Conservation (phyloP, 1,140 invertebrate species). For the Onthophagus taurus region DNA sequence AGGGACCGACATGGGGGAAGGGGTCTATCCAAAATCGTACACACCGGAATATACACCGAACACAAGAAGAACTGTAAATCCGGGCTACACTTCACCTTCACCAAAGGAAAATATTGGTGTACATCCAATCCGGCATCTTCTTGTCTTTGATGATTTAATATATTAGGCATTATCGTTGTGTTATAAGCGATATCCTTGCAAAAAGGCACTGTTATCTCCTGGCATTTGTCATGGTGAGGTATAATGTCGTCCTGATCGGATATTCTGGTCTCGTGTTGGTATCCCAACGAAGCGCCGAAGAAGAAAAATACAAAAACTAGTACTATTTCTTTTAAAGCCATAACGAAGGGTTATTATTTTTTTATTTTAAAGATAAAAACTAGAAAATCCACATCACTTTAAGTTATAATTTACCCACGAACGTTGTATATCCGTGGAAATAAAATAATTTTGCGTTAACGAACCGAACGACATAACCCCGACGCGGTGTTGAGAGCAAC, state of each 20-base stretch:
- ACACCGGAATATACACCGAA: slow-evolving; percentile 91
- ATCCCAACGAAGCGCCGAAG: too few species aligned
- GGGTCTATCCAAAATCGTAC: slow-evolving; percentile 81
- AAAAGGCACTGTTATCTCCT: slow-evolving; percentile 84
- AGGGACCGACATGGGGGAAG: slow-evolving; percentile 88
- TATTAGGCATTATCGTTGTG: slow-evolving; percentile 91
- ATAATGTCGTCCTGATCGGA: slow-evolving; percentile 30
- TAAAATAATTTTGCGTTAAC: too few species aligned
- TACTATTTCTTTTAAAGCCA: too few species aligned
- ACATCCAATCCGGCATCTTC: slow-evolving; percentile 91
- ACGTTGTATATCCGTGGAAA: too few species aligned
- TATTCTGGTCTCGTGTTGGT: slow-evolving; percentile 14
- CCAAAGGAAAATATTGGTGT: slow-evolving; percentile 88
- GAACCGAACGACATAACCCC: too few species aligned
- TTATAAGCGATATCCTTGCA: slow-evolving; percentile 93
- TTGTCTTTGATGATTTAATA: slow-evolving; percentile 87
- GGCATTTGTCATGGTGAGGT: slow-evolving; percentile 74
- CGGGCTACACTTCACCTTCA: slow-evolving; percentile 91
- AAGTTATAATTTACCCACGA: too few species aligned
- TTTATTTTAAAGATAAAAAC: too few species aligned
- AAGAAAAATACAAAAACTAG: too few species aligned
- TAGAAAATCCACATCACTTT: too few species aligned
- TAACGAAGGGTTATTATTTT: too few species aligned
- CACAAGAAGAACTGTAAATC: slow-evolving; percentile 94
- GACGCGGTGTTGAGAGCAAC: too few species aligned